Base-by-base conservation (phyloP, 1,140 invertebrate species). In the Nymphalis io region DNA sequence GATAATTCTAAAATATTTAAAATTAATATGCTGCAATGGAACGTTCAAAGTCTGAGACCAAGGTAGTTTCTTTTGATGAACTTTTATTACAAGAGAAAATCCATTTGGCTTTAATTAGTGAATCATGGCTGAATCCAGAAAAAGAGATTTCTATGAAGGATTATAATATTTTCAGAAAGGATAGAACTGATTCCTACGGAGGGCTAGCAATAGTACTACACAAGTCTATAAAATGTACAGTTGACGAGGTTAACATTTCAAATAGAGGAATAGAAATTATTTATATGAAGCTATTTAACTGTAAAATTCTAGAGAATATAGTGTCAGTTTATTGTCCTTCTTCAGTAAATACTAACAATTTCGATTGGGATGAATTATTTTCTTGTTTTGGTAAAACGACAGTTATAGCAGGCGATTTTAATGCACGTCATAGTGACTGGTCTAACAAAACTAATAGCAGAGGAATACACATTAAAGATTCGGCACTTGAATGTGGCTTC, bases 291-390 rank as follows among this genome's bases (percentile, higher is more conserved):
- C 6, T 70, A 12, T 38, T 38, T 46, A 70, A 70, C 23, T 70
- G 68, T 48, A 60, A 60, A 21, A 6, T 62, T 48, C 20, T 70
- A 11, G 55, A 70, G 51, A 63, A 64, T 59, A 60, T 70, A 18
- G 16, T 70, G 3, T 63, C 68, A 48, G 21, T 70, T n/a, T 70
- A 63, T 48, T 70, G 68, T 46, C 68, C 68, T n/a, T 48, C 61
- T 33, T 48, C 23, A 27, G 27, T 59, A 15, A 33, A 38, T 5
- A 63, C 60, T 4, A 18, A 21, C 4, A 8, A 10, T 1, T 21
- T 13, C 15, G 61, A 70, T 39, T 70, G 68, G 68, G 40, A 70
- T 39, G 10, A 38, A 39, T 33, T 64, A 21, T 62, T 69, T 62
- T 60, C 48, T 12, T 6, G n/a, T 21, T 69, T 44, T 57, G 4